phyloP scores from a whole-genome alignment of 2,888 invertebrate genomes.

The Brenthis ino region DNA sequence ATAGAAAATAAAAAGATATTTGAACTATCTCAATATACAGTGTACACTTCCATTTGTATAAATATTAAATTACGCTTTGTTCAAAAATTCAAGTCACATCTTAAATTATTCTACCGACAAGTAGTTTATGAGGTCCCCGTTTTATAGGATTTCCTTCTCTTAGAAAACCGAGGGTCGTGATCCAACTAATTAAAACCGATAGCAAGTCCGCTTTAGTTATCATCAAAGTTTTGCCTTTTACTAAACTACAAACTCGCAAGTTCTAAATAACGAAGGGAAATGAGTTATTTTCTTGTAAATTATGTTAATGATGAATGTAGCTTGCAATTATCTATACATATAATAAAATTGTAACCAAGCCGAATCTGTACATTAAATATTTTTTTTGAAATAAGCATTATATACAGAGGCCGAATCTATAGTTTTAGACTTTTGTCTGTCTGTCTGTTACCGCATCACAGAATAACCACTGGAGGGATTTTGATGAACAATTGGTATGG shows the following conservation, averaged over 20 bases:
- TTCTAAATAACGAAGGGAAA: conserved; percentile 4
- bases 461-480: no score
- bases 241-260: conserved; percentile 10
- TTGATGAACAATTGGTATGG: no score
- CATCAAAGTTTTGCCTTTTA: conserved; percentile 26
- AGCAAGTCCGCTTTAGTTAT: conserved; percentile 25
- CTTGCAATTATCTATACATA: no score
- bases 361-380: no score
- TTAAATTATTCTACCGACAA: conserved; percentile 49
- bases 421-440: no score
- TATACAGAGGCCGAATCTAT: no score
- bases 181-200: conserved; percentile 34
- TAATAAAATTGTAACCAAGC: no score
- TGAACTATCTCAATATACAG: no score
- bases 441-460: no score
- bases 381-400: no score
- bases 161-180: conserved; percentile 15
- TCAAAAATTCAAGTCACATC: conserved; percentile 54
- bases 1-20: no score
- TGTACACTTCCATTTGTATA: no score
- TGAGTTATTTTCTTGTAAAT: not conserved
- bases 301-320: not conserved
- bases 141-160: conserved; percentile 34
- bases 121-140: conserved; percentile 32
- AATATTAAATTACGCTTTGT: conserved; percentile 9